Conservation (phyloP, 2,797 vertebrate species). For the Neopelma chrysocephalum region DNA sequence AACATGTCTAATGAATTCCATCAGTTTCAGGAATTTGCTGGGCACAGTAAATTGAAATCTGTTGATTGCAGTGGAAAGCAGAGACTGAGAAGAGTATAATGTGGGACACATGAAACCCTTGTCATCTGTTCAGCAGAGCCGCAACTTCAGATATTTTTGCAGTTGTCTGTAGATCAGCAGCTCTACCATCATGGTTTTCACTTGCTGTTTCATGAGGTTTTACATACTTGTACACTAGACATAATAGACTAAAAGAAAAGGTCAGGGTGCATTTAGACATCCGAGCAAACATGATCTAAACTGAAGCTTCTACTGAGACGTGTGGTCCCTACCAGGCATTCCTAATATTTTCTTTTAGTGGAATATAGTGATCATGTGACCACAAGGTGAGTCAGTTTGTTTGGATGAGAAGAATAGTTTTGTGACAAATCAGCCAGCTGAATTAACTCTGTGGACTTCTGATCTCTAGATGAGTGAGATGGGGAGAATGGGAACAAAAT, state of each 20-base stretch:
- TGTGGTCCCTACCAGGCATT: background rate
- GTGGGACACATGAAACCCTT: constrained; percentile 16
- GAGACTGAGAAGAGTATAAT: background rate
- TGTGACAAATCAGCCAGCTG: background rate
- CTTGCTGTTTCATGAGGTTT: background rate
- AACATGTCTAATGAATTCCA: constrained; percentile 10
- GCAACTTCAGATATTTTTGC: background rate
- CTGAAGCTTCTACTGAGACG: background rate
- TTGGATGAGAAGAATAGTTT: background rate
- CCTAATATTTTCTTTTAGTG: background rate
- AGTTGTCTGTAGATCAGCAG: background rate
- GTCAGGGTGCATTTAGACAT: background rate
- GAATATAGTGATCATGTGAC: background rate
- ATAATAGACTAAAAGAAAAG: background rate
- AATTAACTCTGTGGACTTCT: background rate
- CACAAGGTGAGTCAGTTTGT: background rate
- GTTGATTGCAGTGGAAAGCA: constrained; percentile 5
- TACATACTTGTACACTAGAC: background rate
- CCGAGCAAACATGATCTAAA: background rate
- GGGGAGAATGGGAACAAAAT: background rate
- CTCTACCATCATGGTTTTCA: background rate
- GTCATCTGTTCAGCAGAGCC: constrained; percentile 29
- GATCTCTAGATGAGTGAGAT: background rate
- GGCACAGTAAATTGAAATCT: background rate
- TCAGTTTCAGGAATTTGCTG: constrained; percentile 32